A percentile compares a stretch with the other conserved stretches of the same genome.
phyloP scores from a whole-genome alignment of 2,113 vertebrate species.

The Nyctibius bracteatus region DNA sequence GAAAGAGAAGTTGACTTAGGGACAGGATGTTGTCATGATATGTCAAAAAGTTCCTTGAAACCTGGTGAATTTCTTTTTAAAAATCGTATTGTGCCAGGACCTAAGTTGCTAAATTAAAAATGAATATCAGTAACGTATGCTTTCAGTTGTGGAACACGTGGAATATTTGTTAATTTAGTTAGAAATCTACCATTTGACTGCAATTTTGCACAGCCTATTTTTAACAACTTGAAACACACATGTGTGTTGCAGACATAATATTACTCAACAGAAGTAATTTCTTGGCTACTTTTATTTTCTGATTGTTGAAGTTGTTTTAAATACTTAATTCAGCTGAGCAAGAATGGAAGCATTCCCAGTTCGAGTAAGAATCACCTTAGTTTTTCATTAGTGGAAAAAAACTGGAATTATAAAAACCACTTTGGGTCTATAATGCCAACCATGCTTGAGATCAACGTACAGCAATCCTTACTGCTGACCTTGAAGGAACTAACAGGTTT shows the following conservation, averaged over 20 bases:
- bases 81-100: background rate
- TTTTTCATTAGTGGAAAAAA: background rate
- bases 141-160: background rate
- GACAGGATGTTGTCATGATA: background rate
- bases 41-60: background rate
- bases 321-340: background rate
- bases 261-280: background rate
- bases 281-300: background rate
- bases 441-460: background rate
- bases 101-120: background rate
- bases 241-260: background rate
- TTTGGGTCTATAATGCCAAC: background rate
- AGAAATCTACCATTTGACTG: background rate
- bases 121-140: background rate
- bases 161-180: background rate
- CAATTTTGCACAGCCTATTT: background rate
- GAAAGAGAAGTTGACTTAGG: background rate
- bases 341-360: background rate
- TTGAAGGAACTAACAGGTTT: background rate
- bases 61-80: background rate
- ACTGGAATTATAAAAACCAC: rapidly evolving
- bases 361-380: background rate
- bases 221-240: background rate
- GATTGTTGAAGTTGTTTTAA: background rate
- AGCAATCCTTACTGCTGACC: background rate